phyloP scores from a whole-genome alignment of 2,113 vertebrate genomes.

The Smithornis capensis region DNA sequence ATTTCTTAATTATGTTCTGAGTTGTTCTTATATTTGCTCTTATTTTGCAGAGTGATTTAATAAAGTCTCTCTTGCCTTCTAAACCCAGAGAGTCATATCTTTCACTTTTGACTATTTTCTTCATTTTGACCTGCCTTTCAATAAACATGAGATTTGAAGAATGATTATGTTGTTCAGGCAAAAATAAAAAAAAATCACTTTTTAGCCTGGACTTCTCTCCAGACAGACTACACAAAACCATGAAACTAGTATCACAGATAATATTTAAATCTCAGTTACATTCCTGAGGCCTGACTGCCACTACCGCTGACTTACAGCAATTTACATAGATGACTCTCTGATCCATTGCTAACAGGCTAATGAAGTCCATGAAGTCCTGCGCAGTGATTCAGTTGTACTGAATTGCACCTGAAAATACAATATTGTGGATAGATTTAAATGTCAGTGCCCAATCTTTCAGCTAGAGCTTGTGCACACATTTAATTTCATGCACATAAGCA shows the following conservation, averaged over 20 bases:
- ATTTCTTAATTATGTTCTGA: neutral
- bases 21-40: neutral
- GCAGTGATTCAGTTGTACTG: neutral
- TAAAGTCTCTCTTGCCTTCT: neutral
- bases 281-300: neutral
- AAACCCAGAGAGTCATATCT: neutral
- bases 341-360: neutral
- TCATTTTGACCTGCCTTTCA: neutral
- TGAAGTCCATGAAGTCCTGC: neutral
- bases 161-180: neutral
- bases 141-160: neutral
- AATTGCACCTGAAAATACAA: neutral
- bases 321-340: neutral
- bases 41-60: neutral
- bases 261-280: neutral
- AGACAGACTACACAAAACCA: neutral
- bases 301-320: neutral
- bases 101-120: neutral
- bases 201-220: neutral
- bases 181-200: neutral
- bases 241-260: neutral
- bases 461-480: neutral
- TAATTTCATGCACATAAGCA: neutral
- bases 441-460: neutral
- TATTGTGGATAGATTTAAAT: neutral